Evolutionary conservation across 2,888 invertebrate species (phyloP).

Genomic region (Netelia virgata): DNA sequence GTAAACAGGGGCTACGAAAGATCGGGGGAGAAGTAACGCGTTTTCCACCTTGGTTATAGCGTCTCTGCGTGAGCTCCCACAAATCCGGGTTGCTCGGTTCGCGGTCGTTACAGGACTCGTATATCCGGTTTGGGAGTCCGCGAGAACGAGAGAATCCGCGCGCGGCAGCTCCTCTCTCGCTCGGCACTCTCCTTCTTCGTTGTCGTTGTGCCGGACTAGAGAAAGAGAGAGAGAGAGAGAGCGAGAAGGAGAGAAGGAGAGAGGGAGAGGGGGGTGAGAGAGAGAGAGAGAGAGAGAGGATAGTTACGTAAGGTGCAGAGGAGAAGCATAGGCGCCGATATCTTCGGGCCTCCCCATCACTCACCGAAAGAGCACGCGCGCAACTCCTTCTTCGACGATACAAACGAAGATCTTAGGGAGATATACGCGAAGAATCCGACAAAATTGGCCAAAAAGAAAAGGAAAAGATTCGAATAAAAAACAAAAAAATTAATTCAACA

Average conservation of each 20-base stretch:
- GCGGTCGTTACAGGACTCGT: conserved; percentile 74
- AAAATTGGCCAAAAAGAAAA: too few species aligned
- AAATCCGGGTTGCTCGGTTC: conserved; percentile 69
- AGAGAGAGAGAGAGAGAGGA: neutral
- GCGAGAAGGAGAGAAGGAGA: neutral
- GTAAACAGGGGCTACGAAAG: conserved; percentile 24
- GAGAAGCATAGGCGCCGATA: conserved; percentile 43
- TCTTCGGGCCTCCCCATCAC: conserved; percentile 7
- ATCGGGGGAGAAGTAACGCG: conserved; percentile 33
- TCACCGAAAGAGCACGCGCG: neutral
- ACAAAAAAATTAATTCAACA: too few species aligned
- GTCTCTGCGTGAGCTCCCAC: conserved; percentile 13
- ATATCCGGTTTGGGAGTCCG: conserved; percentile 78
- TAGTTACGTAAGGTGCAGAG: conserved; percentile 57
- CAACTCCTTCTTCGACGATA: too few species aligned
- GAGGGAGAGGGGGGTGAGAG: neutral
- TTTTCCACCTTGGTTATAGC: conserved; percentile 35
- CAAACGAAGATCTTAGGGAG: too few species aligned
- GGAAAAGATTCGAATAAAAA: too few species aligned
- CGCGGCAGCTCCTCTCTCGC: conserved; percentile 44
- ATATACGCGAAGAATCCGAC: too few species aligned
- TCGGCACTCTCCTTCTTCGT: conserved; percentile 19
- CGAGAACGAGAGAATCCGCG: conserved; percentile 48
- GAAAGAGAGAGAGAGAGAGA: neutral
- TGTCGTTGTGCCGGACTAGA: neutral